A percentile compares a stretch with the other conserved stretches of the same genome.
phyloP scores from a whole-genome alignment of 2,113 vertebrate species.

The Dasyprocta punctata region DNA sequence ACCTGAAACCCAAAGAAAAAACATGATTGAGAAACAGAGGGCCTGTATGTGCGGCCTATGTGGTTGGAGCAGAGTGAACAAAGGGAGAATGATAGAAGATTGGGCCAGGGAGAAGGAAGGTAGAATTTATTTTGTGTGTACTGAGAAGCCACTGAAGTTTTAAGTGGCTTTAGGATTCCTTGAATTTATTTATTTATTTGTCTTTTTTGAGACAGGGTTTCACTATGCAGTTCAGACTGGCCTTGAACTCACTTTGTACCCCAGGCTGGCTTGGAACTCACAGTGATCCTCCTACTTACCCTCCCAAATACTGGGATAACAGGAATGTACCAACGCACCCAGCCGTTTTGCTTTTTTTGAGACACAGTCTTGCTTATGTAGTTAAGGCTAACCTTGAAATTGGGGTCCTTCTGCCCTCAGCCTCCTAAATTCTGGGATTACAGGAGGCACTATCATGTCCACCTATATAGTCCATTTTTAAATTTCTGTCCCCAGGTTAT shows the following conservation, averaged over 20 bases:
- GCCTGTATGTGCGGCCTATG: neutral
- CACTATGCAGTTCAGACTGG: neutral
- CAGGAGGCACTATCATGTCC: neutral
- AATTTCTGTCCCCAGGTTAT: neutral
- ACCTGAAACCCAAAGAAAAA: neutral
- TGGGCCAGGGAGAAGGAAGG: neutral
- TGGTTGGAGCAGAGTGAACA: neutral
- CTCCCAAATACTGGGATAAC: neutral
- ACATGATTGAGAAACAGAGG: neutral
- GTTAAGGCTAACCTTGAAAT: neutral
- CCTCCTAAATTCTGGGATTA: neutral
- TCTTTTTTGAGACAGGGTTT: neutral
- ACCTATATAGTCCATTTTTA: neutral
- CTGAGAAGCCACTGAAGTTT: slow-evolving; percentile 3
- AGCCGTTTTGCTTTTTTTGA: neutral
- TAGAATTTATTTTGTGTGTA: neutral
- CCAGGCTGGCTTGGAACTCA: neutral
- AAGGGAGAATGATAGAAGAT: neutral
- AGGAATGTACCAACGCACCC: neutral
- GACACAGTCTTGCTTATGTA: neutral
- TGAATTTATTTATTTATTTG: neutral
- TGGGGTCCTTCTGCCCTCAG: neutral
- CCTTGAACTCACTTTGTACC: neutral
- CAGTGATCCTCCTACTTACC: neutral
- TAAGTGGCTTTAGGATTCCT: neutral